Base-by-base conservation (phyloP, 2,113 vertebrate genomes). In the Cricetomys ansorgei region DNA sequence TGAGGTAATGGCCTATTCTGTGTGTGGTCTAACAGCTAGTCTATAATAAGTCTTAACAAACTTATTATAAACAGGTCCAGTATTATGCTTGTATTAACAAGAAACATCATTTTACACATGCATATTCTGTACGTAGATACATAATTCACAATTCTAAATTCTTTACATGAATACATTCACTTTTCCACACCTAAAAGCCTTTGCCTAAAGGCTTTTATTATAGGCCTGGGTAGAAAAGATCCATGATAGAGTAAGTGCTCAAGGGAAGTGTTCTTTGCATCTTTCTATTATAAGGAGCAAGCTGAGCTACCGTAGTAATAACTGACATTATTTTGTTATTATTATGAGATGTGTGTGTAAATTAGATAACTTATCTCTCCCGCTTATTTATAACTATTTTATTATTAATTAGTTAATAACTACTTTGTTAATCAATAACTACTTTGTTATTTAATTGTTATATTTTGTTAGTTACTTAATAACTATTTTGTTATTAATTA, bases 61-160 rank as follows among this genome's bases (percentile, higher is more conserved):
- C 21, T 76, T 43, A 92, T 72, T 92, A 83, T 62, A n/a, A 25
- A 83, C 48, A 89, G 43, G 34, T 40, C 45, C 48, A 79, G 29
- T 21, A 62, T 75, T 53, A n/a, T n/a, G 34, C 31, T n/a, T 16
- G 87, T 45, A 64, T 70, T 88, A 92, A 94, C 1, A 94, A 94
- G n/a, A 94, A 94, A 91, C 55, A 83, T 17, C 10, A 72, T 19
- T 88, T 95, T 92, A 48, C 17, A 76, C 15, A 40, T 90, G 85
- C 0, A 19, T 89, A 67, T 92, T 57, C n/a, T 86, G 5, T 72
- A 87, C 13, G 8, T 64, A 50, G 72, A 37, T 5, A 48, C 5
- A 67, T 37, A 59, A 48, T 94, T 92, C 92, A 64, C 8, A 79
- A 12, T 43, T 94, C 84, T 0, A 34, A 57, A 65, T 93, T 73